These are phyloP conservation scores for Dufourea novaeangliae DNA, from an alignment of 1,140 invertebrate genomes.

Conservation along the genomic window DNA sequence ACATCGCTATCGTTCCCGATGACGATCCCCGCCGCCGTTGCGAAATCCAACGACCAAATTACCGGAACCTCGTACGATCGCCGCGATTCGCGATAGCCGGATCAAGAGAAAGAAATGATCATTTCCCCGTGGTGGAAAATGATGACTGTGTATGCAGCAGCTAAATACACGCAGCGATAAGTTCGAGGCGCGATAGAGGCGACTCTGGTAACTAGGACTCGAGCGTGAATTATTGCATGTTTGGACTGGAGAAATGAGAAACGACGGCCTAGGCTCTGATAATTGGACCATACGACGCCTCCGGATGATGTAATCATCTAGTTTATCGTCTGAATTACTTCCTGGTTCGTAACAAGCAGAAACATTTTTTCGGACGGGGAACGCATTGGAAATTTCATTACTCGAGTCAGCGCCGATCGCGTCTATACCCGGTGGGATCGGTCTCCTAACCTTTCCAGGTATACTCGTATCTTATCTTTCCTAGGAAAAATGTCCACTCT, in stretches of 20 bases:
- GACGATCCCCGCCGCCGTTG: background rate
- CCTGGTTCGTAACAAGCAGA: background rate
- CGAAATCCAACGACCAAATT: conserved; percentile 4
- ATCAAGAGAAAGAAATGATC: background rate
- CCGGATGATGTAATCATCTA: background rate
- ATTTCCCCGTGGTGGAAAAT: background rate
- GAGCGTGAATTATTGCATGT: background rate
- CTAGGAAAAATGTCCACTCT: background rate
- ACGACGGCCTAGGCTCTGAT: background rate
- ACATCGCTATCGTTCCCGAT: background rate
- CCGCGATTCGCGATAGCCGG: background rate
- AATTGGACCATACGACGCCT: background rate
- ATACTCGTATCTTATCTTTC: conserved; percentile 4
- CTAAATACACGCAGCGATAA: conserved; percentile 9
- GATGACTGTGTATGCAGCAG: background rate
- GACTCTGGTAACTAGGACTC: background rate
- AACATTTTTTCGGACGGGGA: no score
- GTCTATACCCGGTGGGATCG: no score
- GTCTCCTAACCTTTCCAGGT: background rate
- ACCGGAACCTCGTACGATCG: background rate
- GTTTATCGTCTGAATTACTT: background rate
- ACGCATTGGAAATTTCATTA: no score
- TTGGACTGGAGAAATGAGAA: background rate
- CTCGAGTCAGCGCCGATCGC: no score
- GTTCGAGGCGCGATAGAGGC: background rate